A percentile compares a stretch with the other conserved stretches of the same genome.
These are phyloP conservation scores for Cepaea nemoralis DNA, from an alignment of 1,140 invertebrate genomes.

Conservation along the genomic window DNA sequence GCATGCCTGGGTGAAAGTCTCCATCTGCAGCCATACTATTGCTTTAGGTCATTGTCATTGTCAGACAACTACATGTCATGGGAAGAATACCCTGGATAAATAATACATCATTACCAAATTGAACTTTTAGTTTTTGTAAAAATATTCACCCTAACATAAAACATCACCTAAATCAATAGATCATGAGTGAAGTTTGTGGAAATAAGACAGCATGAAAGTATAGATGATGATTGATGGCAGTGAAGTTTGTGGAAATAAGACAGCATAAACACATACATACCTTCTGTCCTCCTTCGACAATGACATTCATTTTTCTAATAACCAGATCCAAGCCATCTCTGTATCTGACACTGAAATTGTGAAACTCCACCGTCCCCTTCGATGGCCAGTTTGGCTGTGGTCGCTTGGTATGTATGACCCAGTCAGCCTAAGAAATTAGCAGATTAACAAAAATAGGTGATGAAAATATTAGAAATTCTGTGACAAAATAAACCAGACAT, in stretches of 20 bases:
- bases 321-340: constrained; percentile 59
- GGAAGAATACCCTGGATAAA: no score
- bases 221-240: constrained; percentile 54
- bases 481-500: no score
- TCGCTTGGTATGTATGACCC: constrained; percentile 23
- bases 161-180: no score
- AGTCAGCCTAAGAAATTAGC: constrained; percentile 19
- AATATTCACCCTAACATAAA: no score
- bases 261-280: constrained; percentile 49
- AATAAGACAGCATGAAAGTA: background rate
- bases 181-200: background rate
- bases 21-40: no score
- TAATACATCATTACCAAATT: no score
- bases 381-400: constrained; percentile 68
- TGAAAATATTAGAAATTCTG: no score
- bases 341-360: constrained; percentile 74
- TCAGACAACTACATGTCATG: no score
- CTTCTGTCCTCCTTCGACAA: constrained; percentile 71
- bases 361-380: constrained; percentile 80
- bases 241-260: background rate
- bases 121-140: no score
- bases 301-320: constrained; percentile 56
- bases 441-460: no score
- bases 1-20: no score
- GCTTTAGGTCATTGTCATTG: no score